Conservation (phyloP, 2,113 vertebrate genomes). For the Physeter macrocephalus region DNA sequence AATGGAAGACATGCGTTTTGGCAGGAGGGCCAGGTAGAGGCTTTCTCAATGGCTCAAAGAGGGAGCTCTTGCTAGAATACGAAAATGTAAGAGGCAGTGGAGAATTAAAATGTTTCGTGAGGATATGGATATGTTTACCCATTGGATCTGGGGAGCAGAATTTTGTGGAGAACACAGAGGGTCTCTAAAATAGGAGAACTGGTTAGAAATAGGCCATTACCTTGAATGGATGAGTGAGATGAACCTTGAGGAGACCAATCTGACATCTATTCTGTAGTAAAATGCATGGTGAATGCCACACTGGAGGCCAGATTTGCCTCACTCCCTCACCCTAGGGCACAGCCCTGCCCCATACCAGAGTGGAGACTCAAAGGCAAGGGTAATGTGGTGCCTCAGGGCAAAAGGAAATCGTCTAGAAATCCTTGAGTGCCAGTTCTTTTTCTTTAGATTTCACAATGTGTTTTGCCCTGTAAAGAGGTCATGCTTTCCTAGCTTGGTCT, state of each 20-base stretch:
- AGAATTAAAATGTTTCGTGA: neutral
- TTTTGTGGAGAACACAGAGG: neutral
- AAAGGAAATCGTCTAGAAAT: neutral
- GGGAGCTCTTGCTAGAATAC: neutral
- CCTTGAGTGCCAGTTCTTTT: neutral
- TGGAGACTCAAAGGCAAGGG: neutral
- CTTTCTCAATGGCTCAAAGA: neutral
- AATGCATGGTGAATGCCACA: fast-evolving
- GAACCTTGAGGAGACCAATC: neutral
- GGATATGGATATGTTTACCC: neutral
- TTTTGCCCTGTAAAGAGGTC: neutral
- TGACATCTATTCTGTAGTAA: neutral
- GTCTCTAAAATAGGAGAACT: neutral
- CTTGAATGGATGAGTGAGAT: neutral
- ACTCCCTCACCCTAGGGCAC: neutral
- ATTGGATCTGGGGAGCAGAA: neutral
- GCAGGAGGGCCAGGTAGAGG: neutral
- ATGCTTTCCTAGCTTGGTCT: neutral
- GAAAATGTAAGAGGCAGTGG: neutral
- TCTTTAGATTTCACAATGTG: neutral
- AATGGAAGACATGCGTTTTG: fast-evolving
- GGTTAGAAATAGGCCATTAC: neutral
- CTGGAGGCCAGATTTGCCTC: neutral
- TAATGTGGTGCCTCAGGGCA: fast-evolving
- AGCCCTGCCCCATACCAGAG: no score